Base-by-base conservation (phyloP, 92 coral and sea anemone species). In the Ricordea florida region DNA sequence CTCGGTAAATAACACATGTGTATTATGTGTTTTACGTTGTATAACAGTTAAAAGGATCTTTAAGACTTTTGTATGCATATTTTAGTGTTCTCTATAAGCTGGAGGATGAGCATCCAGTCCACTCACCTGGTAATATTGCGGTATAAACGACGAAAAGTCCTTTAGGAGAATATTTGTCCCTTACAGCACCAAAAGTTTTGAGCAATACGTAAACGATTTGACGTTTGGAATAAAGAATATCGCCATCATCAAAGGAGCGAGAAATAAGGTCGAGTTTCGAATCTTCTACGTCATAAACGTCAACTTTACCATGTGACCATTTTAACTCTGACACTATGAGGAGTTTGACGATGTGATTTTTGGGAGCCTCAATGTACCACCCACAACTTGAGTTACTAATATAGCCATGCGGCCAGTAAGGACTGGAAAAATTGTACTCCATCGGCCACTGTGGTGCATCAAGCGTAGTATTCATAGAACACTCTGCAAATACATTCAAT, bases 301-400 rank as follows among this genome's bases (percentile, higher is more conserved):
- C 0, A 10, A 74, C 62, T 10, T 3, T 15, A 5, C 47, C 17
- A n/a, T 24, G 21, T 14, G 10, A 1, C 1, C 4, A 23, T 29
- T 23, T 50, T 25, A 5, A 48, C 14, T 30, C 6, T 9, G 6
- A 3, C 6, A 28, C 22, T 48, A 67, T 15, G 1, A 7, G 61
- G 11, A 67, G 48, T 64, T 11, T 35, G 16, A 74, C 45, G 7
- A 74, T 29, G 28, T 47, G 46, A 25, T 34, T 16, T 52, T 43
- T 48, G 1, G 81, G 62, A 27, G 81, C 81, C 0, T 36, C 43
- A n/a, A 74, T 58, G 42, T 44, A 57, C 81, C 81, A 74, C 10
- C 58, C 70, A 61, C 81, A 74, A 1, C 45, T 24, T 22, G 14
- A 32, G 66, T 72, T 74, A 17, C 6, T 11, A 17, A 24, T 59